A percentile compares a stretch with the other conserved stretches of the same genome.
Evolutionary conservation across 2,797 vertebrate genomes (phyloP).

Genomic region (Ptychobarbus kaznakovi): DNA sequence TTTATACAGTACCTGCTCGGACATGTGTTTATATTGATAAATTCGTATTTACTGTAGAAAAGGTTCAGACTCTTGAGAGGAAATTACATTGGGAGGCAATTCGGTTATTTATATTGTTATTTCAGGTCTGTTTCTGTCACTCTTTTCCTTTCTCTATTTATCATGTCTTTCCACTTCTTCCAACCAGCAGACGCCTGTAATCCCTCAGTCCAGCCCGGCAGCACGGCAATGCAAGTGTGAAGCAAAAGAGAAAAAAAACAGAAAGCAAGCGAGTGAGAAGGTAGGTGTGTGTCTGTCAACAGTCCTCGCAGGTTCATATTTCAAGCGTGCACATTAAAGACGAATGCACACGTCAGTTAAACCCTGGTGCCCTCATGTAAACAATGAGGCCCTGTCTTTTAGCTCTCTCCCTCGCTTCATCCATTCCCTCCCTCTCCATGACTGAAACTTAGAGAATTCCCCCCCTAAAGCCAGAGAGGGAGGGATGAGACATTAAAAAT

Average conservation of each 20-base stretch:
- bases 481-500: constrained; percentile 17
- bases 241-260: constrained; percentile 5
- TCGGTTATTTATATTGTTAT: constrained; percentile 34
- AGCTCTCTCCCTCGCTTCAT: constrained; percentile 47
- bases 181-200: constrained; percentile 9
- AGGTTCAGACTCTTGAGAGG: not conserved
- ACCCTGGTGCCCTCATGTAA: constrained; percentile 62
- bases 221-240: constrained; percentile 29
- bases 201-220: constrained; percentile 8
- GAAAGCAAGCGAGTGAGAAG: not conserved
- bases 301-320: constrained; percentile 39
- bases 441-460: constrained; percentile 12
- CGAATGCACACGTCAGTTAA: constrained; percentile 59
- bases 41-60: constrained; percentile 15
- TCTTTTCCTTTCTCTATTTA: constrained; percentile 26
- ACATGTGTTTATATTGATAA: constrained; percentile 27
- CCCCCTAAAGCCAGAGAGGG: not conserved
- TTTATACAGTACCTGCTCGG: constrained; percentile 22
- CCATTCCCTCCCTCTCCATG: not conserved
- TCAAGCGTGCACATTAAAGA: constrained; percentile 60
- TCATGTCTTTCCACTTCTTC: constrained; percentile 30
- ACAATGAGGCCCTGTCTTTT: constrained; percentile 62
- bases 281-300: constrained; percentile 38
- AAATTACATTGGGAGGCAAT: constrained; percentile 12
- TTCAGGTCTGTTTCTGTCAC: constrained; percentile 4